phyloP scores from a whole-genome alignment of 1,140 invertebrate genomes.

The Drosophila bifasciata region DNA sequence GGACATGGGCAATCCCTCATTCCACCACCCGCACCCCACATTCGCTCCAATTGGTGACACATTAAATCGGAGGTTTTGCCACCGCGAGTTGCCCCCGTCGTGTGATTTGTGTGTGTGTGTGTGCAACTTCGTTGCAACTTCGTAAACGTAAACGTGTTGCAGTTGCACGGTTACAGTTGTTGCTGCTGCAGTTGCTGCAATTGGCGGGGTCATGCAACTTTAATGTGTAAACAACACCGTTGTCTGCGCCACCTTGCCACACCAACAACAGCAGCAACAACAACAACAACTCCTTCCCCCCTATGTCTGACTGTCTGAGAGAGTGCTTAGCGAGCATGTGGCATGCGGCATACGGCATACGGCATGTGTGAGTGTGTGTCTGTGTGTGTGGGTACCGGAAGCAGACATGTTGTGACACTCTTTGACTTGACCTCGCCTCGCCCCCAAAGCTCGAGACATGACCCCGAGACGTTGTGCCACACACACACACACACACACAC shows the following conservation, averaged over 20 bases:
- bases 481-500: too few relatives aligned
- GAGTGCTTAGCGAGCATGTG: not conserved
- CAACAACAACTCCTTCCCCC: slow-evolving; percentile 24
- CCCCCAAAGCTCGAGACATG: slow-evolving; percentile 21
- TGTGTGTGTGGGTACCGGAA: slow-evolving; percentile 69
- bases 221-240: slow-evolving; percentile 80
- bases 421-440: slow-evolving; percentile 75
- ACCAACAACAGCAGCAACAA: too few relatives aligned
- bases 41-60: not conserved
- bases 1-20: too few relatives aligned
- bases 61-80: slow-evolving; percentile 4
- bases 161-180: slow-evolving; percentile 3
- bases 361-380: slow-evolving; percentile 23
- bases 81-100: slow-evolving; percentile 7
- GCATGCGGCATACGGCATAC: not conserved
- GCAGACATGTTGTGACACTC: slow-evolving; percentile 81
- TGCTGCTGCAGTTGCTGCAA: slow-evolving; percentile 30
- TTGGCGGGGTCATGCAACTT: slow-evolving; percentile 78
- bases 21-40: too few relatives aligned
- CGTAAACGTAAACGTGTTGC: slow-evolving; percentile 18
- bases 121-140: slow-evolving; percentile 63
- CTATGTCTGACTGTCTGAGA: slow-evolving; percentile 28
- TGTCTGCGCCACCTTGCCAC: slow-evolving; percentile 32
- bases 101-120: slow-evolving; percentile 47
- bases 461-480: not conserved